Base-by-base conservation (phyloP, 2,113 vertebrate species). In the Tragelaphus buxtoni region DNA sequence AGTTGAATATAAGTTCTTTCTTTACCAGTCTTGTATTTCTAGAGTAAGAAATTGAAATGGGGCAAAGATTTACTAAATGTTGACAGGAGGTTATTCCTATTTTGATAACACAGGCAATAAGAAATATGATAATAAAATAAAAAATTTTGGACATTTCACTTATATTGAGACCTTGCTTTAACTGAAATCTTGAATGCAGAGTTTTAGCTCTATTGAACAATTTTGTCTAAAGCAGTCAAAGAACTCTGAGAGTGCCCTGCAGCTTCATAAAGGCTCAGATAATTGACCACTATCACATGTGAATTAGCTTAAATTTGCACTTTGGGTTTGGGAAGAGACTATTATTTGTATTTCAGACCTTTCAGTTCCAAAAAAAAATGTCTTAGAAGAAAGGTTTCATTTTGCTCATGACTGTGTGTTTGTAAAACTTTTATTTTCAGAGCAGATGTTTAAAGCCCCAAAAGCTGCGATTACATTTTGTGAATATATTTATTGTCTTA, bases 401-500 rank as follows among this genome's bases (percentile, higher is more conserved):
- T 98, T 95, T 98, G 53, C 88, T 79, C 32, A 77, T 91, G 97
- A 95, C 55, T 86, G 22, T 97, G 63, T 93, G 94, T 96, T 91
- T 97, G 4, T 96, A 92, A 87, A 97, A 81, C 60, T 94, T 97
- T 97, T 92, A 94, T 94, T 96, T 98, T 91, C 94, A 87, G 94
- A 97, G 90, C 97, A 97, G 91, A 95, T 97, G 90, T 87, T 96
- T 92, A 95, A 98, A 95, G 88, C 60, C 95, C 65, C 61, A 82
- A 97, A 96, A 97, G 96, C 91, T 87, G 6, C 74, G 12, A 97
- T 97, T 90, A 49, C 1, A 0, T 97, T 98, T 96, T 97, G 84
- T 97, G 96, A 98, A 95, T 98, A 45, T 97, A 96, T 98, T 98
- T 95, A 95, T 92, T 98, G 96, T 98, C 92, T 83, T 97, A 96